Percentiles rank a stretch among this genome's conserved stretches.
These are phyloP conservation scores for Congeria kusceri DNA, from an alignment of 2,888 invertebrate species.

Conservation along the genomic window DNA sequence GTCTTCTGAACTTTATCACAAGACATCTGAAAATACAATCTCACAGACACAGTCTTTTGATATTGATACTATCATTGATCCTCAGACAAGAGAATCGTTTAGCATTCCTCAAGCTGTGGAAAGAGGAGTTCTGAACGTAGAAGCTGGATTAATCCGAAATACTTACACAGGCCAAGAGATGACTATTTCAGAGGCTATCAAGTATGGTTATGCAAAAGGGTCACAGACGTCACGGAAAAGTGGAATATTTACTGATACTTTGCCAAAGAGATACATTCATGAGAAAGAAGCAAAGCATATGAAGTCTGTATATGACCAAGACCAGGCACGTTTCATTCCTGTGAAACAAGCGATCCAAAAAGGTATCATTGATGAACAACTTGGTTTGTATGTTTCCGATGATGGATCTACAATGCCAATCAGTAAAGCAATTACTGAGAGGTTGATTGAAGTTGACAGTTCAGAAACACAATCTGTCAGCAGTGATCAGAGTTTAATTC, in stretches of 20 bases:
- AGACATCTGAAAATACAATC: slow-evolving; percentile 66
- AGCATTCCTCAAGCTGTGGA: slow-evolving; percentile 91
- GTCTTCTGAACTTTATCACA: slow-evolving; percentile 64
- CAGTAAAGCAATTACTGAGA: slow-evolving; percentile 66
- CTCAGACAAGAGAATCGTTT: slow-evolving; percentile 92
- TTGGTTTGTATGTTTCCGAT: slow-evolving; percentile 74
- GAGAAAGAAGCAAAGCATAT: slow-evolving; percentile 62
- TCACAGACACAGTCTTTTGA: slow-evolving; percentile 72
- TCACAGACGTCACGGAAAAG: slow-evolving; percentile 59
- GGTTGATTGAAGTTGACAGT: slow-evolving; percentile 65
- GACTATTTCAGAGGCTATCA: slow-evolving; percentile 73
- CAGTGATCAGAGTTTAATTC: slow-evolving; percentile 36
- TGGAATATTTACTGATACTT: slow-evolving; percentile 58
- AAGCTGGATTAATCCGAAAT: slow-evolving; percentile 65
- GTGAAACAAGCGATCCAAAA: slow-evolving; percentile 88
- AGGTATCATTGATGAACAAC: slow-evolving; percentile 89
- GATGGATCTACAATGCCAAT: slow-evolving; percentile 71
- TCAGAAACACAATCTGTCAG: slow-evolving; percentile 5
- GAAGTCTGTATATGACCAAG: slow-evolving; percentile 87
- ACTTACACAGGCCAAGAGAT: slow-evolving; percentile 73
- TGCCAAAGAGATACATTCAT: slow-evolving; percentile 60
- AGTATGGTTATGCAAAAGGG: slow-evolving; percentile 64
- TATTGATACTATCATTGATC: slow-evolving; percentile 87
- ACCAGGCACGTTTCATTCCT: slow-evolving; percentile 93
- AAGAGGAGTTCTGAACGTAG: slow-evolving; percentile 63